Percentiles rank a stretch among this genome's conserved stretches.
phyloP scores from a whole-genome alignment of 2,888 invertebrate genomes.

The Rosalia funebris region DNA sequence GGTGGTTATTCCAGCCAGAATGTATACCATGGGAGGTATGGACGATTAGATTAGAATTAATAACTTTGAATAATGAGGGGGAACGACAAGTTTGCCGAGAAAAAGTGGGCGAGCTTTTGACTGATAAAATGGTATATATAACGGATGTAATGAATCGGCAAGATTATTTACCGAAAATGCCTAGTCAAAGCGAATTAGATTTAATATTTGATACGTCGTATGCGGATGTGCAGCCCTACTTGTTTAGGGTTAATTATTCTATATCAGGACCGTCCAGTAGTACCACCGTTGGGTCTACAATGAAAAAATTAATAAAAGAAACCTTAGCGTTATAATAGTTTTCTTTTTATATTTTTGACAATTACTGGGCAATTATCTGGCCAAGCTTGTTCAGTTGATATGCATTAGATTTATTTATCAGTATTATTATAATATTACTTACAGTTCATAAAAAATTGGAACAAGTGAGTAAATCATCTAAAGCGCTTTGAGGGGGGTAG shows the following conservation, averaged over 20 bases:
- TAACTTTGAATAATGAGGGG: conserved; percentile 85
- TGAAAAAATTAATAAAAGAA: conserved; percentile 90
- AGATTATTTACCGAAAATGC: conserved; percentile 97
- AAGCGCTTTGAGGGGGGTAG: too few species aligned
- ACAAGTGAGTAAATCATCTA: too few species aligned
- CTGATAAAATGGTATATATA: conserved; percentile 94
- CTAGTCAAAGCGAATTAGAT: conserved; percentile 90
- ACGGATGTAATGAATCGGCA: conserved; percentile 95
- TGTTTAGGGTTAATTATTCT: conserved; percentile 91
- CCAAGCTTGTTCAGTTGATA: too few species aligned
- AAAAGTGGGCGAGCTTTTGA: conserved; percentile 85
- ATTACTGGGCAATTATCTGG: too few species aligned
- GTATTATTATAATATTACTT: too few species aligned
- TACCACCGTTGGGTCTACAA: conserved; percentile 85
- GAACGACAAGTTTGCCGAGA: conserved; percentile 89
- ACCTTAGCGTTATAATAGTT: conserved; percentile 76
- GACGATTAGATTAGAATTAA: conserved; percentile 92
- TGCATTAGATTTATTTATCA: too few species aligned
- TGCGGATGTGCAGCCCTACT: conserved; percentile 94
- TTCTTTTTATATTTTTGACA: too few species aligned
- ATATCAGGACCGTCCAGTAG: conserved; percentile 78
- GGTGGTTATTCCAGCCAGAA: conserved; percentile 92
- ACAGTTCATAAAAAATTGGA: too few species aligned
- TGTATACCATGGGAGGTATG: conserved; percentile 99
- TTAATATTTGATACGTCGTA: conserved; percentile 94